Percentiles rank a stretch among this genome's conserved stretches.
phyloP scores from a whole-genome alignment of 1,140 invertebrate species.

The Aphelenchoides fujianensis region DNA sequence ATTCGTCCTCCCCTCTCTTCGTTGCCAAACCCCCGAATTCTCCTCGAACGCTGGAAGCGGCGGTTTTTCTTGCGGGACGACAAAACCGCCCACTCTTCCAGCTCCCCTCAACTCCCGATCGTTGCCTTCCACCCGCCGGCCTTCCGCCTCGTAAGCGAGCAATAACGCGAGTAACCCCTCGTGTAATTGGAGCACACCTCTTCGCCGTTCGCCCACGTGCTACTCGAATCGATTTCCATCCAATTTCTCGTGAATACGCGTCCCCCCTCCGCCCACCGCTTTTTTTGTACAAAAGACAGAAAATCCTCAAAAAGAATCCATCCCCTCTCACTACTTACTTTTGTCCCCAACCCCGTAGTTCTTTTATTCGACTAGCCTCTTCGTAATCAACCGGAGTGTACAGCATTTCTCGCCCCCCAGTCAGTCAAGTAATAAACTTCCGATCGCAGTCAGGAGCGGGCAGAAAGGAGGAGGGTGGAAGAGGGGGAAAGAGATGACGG shows the following conservation, averaged over 20 bases:
- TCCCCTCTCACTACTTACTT: background rate
- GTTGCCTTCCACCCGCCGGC: background rate
- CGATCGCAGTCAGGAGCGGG: too few relatives aligned
- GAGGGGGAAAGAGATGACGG: too few relatives aligned
- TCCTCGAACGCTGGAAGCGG: background rate
- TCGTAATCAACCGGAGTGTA: too few relatives aligned
- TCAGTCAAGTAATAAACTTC: too few relatives aligned
- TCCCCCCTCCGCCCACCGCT: too few relatives aligned
- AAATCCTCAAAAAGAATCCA: background rate
- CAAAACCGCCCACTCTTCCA: background rate
- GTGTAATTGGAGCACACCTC: background rate
- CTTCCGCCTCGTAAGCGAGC: background rate
- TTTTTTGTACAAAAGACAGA: constrained; percentile 1
- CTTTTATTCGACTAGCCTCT: too few relatives aligned
- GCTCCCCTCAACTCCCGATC: too few relatives aligned
- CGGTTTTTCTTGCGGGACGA: background rate
- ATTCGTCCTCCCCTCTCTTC: background rate
- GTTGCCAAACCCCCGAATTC: background rate
- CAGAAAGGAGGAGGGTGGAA: too few relatives aligned
- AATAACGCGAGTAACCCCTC: background rate
- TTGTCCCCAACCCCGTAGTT: background rate
- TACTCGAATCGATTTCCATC: background rate
- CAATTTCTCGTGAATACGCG: background rate
- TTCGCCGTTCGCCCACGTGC: too few relatives aligned
- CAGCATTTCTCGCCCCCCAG: too few relatives aligned